Conservation (phyloP, 2,888 invertebrate species). For the Drosophila niveifrons region DNA sequence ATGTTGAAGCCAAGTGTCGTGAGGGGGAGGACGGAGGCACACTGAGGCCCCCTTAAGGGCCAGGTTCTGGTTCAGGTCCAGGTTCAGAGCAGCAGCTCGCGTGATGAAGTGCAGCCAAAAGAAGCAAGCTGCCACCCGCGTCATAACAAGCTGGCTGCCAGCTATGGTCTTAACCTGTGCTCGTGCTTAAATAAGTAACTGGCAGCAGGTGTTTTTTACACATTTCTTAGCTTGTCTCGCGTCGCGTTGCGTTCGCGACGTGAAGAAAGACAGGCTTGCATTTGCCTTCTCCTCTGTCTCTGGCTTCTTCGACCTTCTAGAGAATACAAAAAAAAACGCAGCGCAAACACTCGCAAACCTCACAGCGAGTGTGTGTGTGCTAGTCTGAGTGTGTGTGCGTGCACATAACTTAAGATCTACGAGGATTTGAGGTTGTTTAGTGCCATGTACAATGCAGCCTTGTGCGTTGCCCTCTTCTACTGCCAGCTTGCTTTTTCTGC, state of each 20-base stretch:
- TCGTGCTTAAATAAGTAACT: constrained; percentile 70
- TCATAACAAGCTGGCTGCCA: constrained; percentile 59
- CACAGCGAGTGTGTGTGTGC: constrained; percentile 3
- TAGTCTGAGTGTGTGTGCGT: constrained; percentile 40
- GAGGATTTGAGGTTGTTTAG: constrained; percentile 82
- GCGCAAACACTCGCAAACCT: constrained; percentile 20
- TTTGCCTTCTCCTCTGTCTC: constrained; percentile 20
- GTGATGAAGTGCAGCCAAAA: constrained; percentile 73
- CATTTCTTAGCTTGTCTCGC: constrained; percentile 75
- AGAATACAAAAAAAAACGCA: constrained; percentile 23
- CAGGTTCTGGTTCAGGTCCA: constrained; percentile 29
- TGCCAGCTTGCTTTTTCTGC: background rate
- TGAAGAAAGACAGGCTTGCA: constrained; percentile 76
- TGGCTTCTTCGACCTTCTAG: constrained; percentile 32
- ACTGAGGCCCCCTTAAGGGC: constrained; percentile 64
- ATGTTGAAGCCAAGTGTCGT: constrained; percentile 74
- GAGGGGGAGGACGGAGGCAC: too few relatives aligned
- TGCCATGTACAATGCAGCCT: constrained; percentile 70
- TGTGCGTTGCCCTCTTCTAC: constrained; percentile 41
- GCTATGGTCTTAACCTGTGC: constrained; percentile 45
- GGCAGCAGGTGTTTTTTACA: constrained; percentile 82
- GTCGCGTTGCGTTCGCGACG: constrained; percentile 31
- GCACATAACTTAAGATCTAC: constrained; percentile 80
- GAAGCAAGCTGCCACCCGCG: constrained; percentile 61
- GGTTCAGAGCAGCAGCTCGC: constrained; percentile 50